These are phyloP conservation scores for Mimumesa dahlbomi DNA, from an alignment of 2,888 invertebrate genomes.

Conservation along the genomic window DNA sequence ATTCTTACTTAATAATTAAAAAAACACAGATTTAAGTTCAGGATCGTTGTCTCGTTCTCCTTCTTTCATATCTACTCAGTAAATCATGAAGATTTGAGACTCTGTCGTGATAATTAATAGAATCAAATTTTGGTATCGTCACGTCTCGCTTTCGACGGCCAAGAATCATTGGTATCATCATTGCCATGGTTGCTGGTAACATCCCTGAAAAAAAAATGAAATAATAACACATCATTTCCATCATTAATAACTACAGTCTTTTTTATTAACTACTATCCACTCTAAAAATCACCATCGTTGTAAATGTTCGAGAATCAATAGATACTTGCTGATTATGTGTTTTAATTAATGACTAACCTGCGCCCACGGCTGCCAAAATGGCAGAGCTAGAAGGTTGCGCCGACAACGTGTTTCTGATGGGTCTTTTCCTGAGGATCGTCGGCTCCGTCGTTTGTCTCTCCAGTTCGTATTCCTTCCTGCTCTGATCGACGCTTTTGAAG, in stretches of 20 bases:
- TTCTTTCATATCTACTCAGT: not conserved
- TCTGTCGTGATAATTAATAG: too few relatives aligned
- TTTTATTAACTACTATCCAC: too few relatives aligned
- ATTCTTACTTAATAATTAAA: too few relatives aligned
- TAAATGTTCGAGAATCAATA: too few relatives aligned
- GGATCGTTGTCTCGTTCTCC: not conserved
- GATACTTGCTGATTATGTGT: too few relatives aligned
- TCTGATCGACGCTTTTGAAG: slow-evolving; percentile 86
- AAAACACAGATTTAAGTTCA: too few relatives aligned
- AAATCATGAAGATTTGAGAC: slow-evolving; percentile 17
- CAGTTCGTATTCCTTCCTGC: slow-evolving; percentile 80
- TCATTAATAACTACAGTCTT: too few relatives aligned
- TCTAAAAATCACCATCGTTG: too few relatives aligned
- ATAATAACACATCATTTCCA: too few relatives aligned
- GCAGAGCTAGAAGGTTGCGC: slow-evolving; percentile 83
- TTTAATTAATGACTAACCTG: slow-evolving; percentile 78
- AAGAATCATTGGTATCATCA: slow-evolving; percentile 89
- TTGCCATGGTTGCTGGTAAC: slow-evolving; percentile 90
- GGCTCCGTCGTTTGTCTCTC: slow-evolving; percentile 74
- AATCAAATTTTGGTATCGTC: slow-evolving; percentile 7
- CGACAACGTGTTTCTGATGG: slow-evolving; percentile 74
- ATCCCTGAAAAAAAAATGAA: too few relatives aligned
- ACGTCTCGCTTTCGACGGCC: slow-evolving; percentile 81
- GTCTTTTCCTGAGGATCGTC: slow-evolving; percentile 66
- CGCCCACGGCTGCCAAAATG: slow-evolving; percentile 87